phyloP scores from a whole-genome alignment of 2,113 vertebrate genomes.

The Apodemus speciosus region DNA sequence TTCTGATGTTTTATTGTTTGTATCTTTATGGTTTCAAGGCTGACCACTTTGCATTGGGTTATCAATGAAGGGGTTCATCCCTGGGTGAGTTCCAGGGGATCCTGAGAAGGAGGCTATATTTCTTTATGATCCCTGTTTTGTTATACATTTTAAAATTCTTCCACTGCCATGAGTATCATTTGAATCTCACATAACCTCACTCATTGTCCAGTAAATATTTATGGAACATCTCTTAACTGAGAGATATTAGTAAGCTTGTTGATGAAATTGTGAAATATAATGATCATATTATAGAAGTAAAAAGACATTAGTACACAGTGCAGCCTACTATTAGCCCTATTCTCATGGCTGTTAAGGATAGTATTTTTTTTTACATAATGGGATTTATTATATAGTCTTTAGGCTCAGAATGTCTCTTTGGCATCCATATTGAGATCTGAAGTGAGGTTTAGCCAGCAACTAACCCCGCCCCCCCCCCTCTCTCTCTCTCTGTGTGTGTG shows the following conservation, averaged over 20 bases:
- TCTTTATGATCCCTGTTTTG: neutral
- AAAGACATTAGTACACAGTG: neutral
- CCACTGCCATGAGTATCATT: neutral
- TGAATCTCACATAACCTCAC: neutral
- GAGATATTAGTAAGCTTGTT: neutral
- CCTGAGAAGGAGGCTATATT: neutral
- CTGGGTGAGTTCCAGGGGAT: neutral
- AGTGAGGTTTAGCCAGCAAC: neutral
- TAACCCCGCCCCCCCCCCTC: too few relatives aligned
- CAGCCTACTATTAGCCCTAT: neutral
- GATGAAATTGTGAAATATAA: neutral
- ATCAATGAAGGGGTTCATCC: neutral
- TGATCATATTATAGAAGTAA: neutral
- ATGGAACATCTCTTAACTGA: neutral
- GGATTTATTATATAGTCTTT: neutral
- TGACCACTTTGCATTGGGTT: neutral
- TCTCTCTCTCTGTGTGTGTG: too few relatives aligned
- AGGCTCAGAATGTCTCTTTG: neutral
- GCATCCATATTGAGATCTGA: neutral
- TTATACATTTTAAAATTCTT: neutral
- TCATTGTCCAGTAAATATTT: neutral
- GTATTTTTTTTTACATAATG: neutral
- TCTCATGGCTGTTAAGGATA: neutral
- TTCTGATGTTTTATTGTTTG: neutral
- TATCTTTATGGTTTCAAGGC: neutral